These are phyloP conservation scores for Sigmodon hispidus DNA, from an alignment of 2,113 vertebrate genomes.

Conservation along the genomic window DNA sequence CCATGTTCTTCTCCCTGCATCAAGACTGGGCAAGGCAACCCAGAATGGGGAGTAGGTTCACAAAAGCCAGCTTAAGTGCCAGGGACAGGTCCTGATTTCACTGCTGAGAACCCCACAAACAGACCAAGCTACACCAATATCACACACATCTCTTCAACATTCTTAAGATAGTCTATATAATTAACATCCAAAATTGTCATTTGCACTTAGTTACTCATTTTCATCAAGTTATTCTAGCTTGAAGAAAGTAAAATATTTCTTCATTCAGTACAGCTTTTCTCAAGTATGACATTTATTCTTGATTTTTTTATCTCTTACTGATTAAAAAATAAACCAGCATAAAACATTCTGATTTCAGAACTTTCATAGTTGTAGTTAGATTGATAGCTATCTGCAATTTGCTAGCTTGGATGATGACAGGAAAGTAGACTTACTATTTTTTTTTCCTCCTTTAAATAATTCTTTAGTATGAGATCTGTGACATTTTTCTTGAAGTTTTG, in stretches of 20 bases:
- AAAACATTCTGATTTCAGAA: slow-evolving; percentile 36
- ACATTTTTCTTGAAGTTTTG: neutral
- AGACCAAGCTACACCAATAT: neutral
- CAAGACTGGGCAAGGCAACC: neutral
- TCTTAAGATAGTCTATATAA: neutral
- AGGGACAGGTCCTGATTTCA: neutral
- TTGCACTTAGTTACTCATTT: neutral
- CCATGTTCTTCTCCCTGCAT: neutral
- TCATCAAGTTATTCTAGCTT: neutral
- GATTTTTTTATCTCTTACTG: neutral
- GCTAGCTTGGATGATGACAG: neutral
- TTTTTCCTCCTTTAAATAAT: neutral
- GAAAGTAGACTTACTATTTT: neutral
- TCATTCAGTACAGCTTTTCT: neutral
- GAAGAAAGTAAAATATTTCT: neutral
- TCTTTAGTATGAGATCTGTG: neutral
- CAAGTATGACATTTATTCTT: neutral
- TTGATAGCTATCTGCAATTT: neutral
- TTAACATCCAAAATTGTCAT: neutral
- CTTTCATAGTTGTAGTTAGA: neutral
- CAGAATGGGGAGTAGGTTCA: too few relatives aligned
- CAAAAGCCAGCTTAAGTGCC: too few relatives aligned
- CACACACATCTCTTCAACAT: neutral
- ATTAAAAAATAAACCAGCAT: neutral
- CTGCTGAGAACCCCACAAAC: neutral